Percentiles rank a stretch among this genome's conserved stretches.
phyloP scores from a whole-genome alignment of 2,797 vertebrate species.

The Rhadinocentrus ornatus region DNA sequence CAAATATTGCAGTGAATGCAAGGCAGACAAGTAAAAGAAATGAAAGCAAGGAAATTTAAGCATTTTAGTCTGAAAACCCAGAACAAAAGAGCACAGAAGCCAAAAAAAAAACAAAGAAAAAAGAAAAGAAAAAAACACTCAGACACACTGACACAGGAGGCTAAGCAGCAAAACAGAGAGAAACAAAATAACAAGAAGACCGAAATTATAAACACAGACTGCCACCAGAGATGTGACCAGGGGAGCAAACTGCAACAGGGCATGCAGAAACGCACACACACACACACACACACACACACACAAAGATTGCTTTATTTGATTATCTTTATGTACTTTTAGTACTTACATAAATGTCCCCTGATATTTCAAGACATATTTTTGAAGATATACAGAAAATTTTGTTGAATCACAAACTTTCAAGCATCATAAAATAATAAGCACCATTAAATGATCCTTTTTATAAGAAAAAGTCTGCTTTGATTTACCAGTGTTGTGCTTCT shows the following conservation, averaged over 20 bases:
- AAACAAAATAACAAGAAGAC: not conserved
- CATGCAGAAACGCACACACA: no score
- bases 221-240: not conserved
- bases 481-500: not conserved
- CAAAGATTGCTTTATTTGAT: not conserved
- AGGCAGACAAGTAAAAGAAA: not conserved
- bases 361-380: not conserved
- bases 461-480: not conserved
- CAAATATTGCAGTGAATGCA: not conserved
- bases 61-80: not conserved
- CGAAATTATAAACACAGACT: no score
- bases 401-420: not conserved
- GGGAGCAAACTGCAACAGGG: not conserved
- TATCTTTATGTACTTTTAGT: not conserved
- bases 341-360: not conserved
- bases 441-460: not conserved
- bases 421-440: not conserved
- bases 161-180: not conserved
- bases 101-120: no score
- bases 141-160: not conserved
- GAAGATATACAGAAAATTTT: not conserved
- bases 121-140: no score
- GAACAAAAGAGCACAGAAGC: not conserved
- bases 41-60: not conserved
- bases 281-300: not conserved